Evolutionary conservation across 2,113 vertebrate genomes (phyloP), one percentile per base, ranked within the genome.

Genomic region (Propithecus coquereli): DNA sequence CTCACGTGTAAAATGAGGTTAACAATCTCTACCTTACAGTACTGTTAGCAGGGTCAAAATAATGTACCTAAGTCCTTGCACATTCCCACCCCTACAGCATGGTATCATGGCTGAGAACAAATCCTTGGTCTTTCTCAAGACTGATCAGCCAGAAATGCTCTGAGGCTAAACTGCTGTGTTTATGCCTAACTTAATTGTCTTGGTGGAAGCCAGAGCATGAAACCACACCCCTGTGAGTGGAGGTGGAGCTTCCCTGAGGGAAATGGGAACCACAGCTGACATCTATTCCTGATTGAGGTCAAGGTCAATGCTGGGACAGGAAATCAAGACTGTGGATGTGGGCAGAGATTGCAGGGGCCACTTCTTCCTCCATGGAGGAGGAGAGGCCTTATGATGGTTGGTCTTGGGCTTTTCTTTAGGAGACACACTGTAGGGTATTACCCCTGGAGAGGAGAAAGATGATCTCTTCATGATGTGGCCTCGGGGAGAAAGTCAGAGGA

Each of bases 401-500:
- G 27, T 22, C 32, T 76, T 66, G 37, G 40, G 27, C 47, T 66
- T 91, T 94, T 68, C 47, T 71, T 32, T 8, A 87, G 83, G 54
- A 89, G 50, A 23, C 1, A 82, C 8, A 17, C 5, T 71, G 1
- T 34, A 70, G 22, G 47, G 18, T 37, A 16, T 81, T 59, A 32
- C 95, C n/a, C 13, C 30, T 30, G 20, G 23, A 81, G 40, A 95
- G 65, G 81, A 81, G 70, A 79, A 84, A 86, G 82, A n/a, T 2
- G 4, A 45, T 71, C 5, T 12, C 13, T 37, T 52, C 13, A 12
- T 54, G 50, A 76, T 10, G 61, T 47, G 37, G 16, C 30, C 61
- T 66, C 10, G 17, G 22, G 34, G 34, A 43, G 11, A 16, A 27
- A 63, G 71, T 23, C 20, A 37, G 25, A 40, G 50, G 17, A 37